phyloP scores from a whole-genome alignment of 2,113 vertebrate genomes.

The Psophia crepitans region DNA sequence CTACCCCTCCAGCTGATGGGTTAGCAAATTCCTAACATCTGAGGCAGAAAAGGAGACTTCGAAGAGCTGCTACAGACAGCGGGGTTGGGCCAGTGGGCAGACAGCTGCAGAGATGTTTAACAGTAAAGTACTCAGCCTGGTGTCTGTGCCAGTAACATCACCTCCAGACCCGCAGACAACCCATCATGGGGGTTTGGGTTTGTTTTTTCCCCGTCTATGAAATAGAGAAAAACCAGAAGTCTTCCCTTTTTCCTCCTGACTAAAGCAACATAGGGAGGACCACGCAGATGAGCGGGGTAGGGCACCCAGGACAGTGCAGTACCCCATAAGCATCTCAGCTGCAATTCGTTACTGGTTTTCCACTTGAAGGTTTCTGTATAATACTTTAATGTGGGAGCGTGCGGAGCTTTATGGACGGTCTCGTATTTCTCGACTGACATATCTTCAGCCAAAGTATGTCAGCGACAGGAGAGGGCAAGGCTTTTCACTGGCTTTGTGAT shows the following conservation, averaged over 20 bases:
- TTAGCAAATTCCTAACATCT: not conserved
- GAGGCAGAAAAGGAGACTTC: not conserved
- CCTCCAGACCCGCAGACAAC: not conserved
- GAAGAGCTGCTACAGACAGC: not conserved
- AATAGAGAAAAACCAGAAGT: not conserved
- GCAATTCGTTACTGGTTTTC: slow-evolving; percentile 65
- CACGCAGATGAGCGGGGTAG: not conserved
- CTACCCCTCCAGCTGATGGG: not conserved
- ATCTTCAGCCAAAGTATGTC: slow-evolving; percentile 64
- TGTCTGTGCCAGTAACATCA: not conserved
- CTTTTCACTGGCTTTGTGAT: slow-evolving; percentile 45
- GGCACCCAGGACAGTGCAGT: not conserved
- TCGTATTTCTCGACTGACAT: slow-evolving; percentile 63
- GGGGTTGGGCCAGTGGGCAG: not conserved
- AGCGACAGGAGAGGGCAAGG: slow-evolving; percentile 61
- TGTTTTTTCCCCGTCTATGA: not conserved
- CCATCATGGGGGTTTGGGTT: fast-evolving
- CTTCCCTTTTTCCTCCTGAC: not conserved
- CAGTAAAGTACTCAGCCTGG: not conserved
- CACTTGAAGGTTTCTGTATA: slow-evolving; percentile 52
- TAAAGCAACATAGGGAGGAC: not conserved
- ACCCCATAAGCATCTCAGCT: slow-evolving; percentile 28
- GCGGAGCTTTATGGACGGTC: slow-evolving; percentile 17
- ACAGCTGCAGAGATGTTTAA: not conserved
- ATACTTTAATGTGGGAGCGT: slow-evolving; percentile 62